Evolutionary conservation across 2,113 vertebrate species (phyloP), one percentile per base, ranked within the genome.

Genomic region (Empidonax alnorum): DNA sequence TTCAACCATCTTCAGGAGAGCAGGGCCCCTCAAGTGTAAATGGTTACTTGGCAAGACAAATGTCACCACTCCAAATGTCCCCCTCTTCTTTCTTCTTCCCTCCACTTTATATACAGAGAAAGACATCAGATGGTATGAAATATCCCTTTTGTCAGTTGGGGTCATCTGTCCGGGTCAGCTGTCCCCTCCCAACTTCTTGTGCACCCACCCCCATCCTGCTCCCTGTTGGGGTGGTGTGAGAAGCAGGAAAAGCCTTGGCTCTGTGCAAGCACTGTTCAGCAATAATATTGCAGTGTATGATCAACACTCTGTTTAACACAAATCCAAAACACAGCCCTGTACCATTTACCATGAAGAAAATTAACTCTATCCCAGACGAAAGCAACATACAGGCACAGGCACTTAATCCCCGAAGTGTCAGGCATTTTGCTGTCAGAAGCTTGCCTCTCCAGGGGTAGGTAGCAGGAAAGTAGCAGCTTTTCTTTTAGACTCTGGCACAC

Each of bases 401-500:
- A 77, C 59, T 89, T 77, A 74, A 84, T 92, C 27, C 79, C 61
- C 76, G 28, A 65, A 86, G 22, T 39, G 30, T 80, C 68, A 62
- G 33, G 30, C n/a, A 5, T 78, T 81, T 86, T 94, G 52, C 47
- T 81, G 76, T 90, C 52, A 86, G 69, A 93, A 90, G 44, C 65
- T 22, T 68, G 52, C 69, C 84, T 86, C 91, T 93, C 93, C 66
- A 78, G 80, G 89, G 89, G 65, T 59, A 87, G 93, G 95, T 94
- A 97, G 95, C 79, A 90, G 79, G 83, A 83, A 90, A 96, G 92
- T 90, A 97, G 88, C 73, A 87, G 65, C 77, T 94, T 90, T 90
- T 25, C 52, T 87, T 93, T 87, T 59, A 69, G 84, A 81, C 84
- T 95, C 44, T 67, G 44, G 73, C 80, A 84, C 61, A 41, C 41